Percentiles rank a stretch among this genome's conserved stretches.
phyloP scores from a whole-genome alignment of 2,888 invertebrate genomes.

The Coecobrya sp. region DNA sequence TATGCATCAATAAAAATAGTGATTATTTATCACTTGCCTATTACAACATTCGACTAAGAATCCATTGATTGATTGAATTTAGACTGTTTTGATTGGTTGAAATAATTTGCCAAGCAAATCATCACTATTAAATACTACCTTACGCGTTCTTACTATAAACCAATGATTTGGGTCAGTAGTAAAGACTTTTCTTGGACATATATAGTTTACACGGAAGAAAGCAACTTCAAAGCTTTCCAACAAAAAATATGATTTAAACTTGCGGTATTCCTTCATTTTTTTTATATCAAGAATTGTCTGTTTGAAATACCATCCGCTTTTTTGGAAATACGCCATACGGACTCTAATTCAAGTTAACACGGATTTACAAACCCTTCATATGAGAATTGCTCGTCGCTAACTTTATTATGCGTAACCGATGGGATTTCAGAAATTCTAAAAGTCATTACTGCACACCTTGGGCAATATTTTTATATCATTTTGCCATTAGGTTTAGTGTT shows the following conservation, averaged over 20 bases:
- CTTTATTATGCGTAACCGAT: slow-evolving; percentile 42
- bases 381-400: not conserved
- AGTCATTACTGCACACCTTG: slow-evolving; percentile 12
- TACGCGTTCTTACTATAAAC: no score
- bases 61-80: no score
- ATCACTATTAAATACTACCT: no score
- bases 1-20: not conserved
- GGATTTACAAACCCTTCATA: not conserved
- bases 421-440: slow-evolving; percentile 33
- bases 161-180: no score
- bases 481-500: not conserved
- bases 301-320: not conserved
- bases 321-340: slow-evolving; percentile 39
- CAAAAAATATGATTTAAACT: not conserved
- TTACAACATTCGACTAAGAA: no score
- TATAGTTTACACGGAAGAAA: no score
- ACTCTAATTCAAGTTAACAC: not conserved
- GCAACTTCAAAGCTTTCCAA: no score
- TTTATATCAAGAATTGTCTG: no score
- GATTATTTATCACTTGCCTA: no score
- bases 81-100: no score
- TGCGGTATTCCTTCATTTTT: not conserved
- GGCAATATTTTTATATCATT: not conserved
- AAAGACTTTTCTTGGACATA: no score
- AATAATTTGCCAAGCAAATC: no score